Evolutionary conservation across 1,140 invertebrate genomes (phyloP), one percentile per base, ranked within the genome.

Genomic region (Euwallacea similis): DNA sequence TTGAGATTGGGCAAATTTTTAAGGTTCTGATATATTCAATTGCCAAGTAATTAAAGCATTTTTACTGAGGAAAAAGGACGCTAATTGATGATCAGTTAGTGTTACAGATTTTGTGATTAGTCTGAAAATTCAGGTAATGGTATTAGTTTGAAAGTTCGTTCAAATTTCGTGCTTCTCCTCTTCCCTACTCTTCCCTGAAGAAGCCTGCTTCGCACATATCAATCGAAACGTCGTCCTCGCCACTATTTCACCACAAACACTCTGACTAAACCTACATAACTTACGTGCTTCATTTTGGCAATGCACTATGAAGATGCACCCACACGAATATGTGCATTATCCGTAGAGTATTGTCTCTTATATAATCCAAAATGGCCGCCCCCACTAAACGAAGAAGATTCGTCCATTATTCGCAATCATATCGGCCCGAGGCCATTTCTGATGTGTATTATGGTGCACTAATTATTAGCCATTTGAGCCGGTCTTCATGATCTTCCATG

Each of bases 351-450:
- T 70, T 70, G 53, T 70, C 41, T 64, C 53, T 70, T 70, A 64
- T 70, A 70, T 70, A 64, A 70, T 42, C 6, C 50, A 58, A 70
- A 59, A 64, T 63, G 50, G 50, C 54, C 50, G 53, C 69, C 69
- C 69, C 69, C 60, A 64, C 61, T 58, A 70, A 56, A 47, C 11
- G 44, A 16, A 50, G 61, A 70, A 70, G 60, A 63, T 65, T 69
- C 67, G 62, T 69, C 67, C 50, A 69, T 69, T 46, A 70, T 70
- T 70, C 43, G 61, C 60, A 70, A 70, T 56, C 61, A 64, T 69
- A 61, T 69, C 64, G 33, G 69, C 69, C 69, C 9, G 15, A 11
- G 60, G 69, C 50, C 7, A 33, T 33, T 33, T n/a, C 10, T 70
- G 15, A 54, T 56, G 44, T 65, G 54, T 64, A 58, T 70, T 64